Conservation (phyloP, 2,797 vertebrate genomes). For the Megaceryle alcyon region DNA sequence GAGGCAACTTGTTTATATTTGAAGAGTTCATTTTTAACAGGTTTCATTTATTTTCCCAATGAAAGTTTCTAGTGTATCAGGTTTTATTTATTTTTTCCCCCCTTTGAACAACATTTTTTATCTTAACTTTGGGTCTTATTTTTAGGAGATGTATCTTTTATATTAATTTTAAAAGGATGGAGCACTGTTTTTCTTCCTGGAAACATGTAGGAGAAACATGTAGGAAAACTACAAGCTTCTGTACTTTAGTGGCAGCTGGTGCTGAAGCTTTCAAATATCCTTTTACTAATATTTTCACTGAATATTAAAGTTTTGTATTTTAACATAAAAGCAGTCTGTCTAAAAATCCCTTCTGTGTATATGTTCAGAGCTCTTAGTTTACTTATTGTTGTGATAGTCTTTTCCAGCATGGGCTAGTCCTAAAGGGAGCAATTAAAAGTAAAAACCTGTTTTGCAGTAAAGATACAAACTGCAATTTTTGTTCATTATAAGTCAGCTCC, state of each 20-base stretch:
- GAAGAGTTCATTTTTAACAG: not conserved
- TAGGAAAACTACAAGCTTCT: not conserved
- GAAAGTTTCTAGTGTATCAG: not conserved
- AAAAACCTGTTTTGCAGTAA: not conserved
- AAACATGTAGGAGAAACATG: not conserved
- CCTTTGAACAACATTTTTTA: not conserved
- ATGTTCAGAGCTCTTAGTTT: not conserved
- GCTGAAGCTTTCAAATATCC: not conserved
- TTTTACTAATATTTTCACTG: not conserved
- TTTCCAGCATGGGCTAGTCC: not conserved
- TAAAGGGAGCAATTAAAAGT: constrained; percentile 19
- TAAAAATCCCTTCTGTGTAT: not conserved
- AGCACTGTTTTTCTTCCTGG: not conserved
- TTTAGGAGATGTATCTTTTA: not conserved
- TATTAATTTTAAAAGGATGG: not conserved
- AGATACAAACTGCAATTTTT: not conserved
- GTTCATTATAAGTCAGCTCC: not conserved
- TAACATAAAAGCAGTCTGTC: not conserved
- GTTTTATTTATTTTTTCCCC: not conserved
- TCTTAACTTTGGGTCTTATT: not conserved
- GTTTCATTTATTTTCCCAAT: not conserved
- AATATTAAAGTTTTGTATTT: not conserved
- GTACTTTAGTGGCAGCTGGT: not conserved
- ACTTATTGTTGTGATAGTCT: not conserved
- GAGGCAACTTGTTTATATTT: not conserved